Conservation (phyloP, 2,888 invertebrate species). For the Leucania comma region DNA sequence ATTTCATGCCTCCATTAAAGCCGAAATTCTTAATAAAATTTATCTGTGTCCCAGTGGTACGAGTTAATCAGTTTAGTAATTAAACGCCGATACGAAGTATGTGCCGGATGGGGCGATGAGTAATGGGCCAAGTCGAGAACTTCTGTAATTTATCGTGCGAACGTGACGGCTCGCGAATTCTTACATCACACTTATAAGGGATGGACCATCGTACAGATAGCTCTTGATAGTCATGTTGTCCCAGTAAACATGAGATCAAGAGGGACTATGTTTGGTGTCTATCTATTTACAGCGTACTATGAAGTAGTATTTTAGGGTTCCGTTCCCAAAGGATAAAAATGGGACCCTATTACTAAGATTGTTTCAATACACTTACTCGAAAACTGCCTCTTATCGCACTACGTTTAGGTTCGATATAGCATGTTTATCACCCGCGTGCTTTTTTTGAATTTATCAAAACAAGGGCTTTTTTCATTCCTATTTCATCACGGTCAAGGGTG, state of each 20-base stretch:
- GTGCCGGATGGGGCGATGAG: conserved; percentile 66
- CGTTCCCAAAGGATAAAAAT: too few species aligned
- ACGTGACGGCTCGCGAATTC: conserved; percentile 69
- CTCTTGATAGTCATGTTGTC: conserved; percentile 54
- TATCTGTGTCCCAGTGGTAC: conserved; percentile 46
- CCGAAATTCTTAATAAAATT: conserved; percentile 50
- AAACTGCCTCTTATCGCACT: too few species aligned
- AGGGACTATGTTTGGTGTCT: conserved; percentile 5
- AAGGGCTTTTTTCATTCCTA: too few species aligned
- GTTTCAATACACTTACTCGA: too few species aligned
- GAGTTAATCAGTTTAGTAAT: conserved; percentile 65
- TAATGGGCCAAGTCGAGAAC: conserved; percentile 66
- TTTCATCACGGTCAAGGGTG: too few species aligned
- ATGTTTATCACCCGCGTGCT: too few species aligned
- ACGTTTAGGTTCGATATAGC: too few species aligned
- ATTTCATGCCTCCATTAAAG: conserved; percentile 15
- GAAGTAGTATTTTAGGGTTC: not conserved
- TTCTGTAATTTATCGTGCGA: conserved; percentile 69
- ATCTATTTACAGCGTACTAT: not conserved
- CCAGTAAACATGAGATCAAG: conserved; percentile 50
- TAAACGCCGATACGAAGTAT: conserved; percentile 67
- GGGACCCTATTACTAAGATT: too few species aligned
- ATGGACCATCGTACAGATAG: conserved; percentile 38
- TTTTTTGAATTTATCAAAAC: too few species aligned
- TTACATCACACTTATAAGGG: conserved; percentile 51